Evolutionary conservation across 92 coral and sea anemone genomes (phyloP), one percentile per base, ranked within the genome.

Genomic region (Epizoanthus fatuus): DNA sequence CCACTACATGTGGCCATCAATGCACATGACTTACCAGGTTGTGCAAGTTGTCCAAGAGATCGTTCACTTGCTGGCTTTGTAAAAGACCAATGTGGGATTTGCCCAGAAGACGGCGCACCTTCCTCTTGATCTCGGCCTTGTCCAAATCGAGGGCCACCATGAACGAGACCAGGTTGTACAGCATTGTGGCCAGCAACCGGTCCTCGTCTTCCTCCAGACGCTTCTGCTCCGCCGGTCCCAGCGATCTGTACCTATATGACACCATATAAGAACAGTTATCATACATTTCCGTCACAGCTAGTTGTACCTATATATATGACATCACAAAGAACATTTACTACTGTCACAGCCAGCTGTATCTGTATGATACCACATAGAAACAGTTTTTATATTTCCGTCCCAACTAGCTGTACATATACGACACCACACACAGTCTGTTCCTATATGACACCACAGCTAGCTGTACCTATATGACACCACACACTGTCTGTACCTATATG

Each of bases 141-240:
- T 93, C 93, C 14, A 97, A 95, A 52, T 93, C 94, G 54, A 97
- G 37, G 8, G 93, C 94, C 3, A 91, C 79, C 99, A 97, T 97
- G 86, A 95, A 97, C 8, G 99, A 94, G 25, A 94, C 95, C 35
- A 93, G 68, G 75, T 97, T 97, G 68, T 91, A 97, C 83, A 97
- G 72, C 84, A 89, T 86, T 38, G 99, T 95, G 56, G 98, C 93
- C 8, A 97, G 88, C 6, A 97, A 90, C 72, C 94, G 86, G 90
- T 97, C 99, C 64, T 97, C 99, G 37, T 97, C 99, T 42, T 86
- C 99, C 68, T 95, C 99, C 40, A 97, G 90, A 2, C 99, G 92
- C 56, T 97, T 97, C 87, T 91, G 98, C 91, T 97, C 99, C 10
- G 86, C 92, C 40, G 78, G 90, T 14, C 98, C 98, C n/a, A 97